A percentile compares a stretch with the other conserved stretches of the same genome.
Evolutionary conservation across 1,140 invertebrate species (phyloP).

Genomic region (Eciton burchellii): DNA sequence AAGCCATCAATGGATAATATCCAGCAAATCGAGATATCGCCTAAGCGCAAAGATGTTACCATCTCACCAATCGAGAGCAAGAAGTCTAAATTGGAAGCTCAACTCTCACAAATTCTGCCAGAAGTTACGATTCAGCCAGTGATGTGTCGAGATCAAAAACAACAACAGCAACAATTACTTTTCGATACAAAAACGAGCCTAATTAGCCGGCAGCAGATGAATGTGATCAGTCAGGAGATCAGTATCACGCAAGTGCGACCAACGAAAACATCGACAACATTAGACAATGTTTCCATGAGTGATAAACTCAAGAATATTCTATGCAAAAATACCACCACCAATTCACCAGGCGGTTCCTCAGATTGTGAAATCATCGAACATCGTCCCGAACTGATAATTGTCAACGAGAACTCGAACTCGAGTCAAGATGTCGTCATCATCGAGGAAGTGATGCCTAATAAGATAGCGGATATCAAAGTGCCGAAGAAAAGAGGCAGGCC

Average conservation of each 20-base stretch:
- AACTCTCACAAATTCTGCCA: constrained; percentile 80
- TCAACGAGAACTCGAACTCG: constrained; percentile 84
- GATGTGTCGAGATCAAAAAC: constrained; percentile 68
- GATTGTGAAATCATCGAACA: constrained; percentile 84
- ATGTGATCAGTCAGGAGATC: constrained; percentile 83
- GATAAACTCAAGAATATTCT: constrained; percentile 80
- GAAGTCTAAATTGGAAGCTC: constrained; percentile 81
- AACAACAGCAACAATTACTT: constrained; percentile 69
- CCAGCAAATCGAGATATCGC: constrained; percentile 65
- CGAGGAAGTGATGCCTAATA: constrained; percentile 79
- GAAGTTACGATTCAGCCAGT: constrained; percentile 83
- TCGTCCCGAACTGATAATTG: constrained; percentile 83
- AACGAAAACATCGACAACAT: constrained; percentile 37
- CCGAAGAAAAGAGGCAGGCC: constrained; percentile 83
- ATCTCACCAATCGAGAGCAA: constrained; percentile 80
- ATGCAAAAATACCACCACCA: constrained; percentile 69
- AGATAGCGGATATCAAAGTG: constrained; percentile 76
- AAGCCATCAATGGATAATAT: constrained; percentile 53
- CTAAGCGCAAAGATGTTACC: constrained; percentile 81
- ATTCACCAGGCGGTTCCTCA: constrained; percentile 75
- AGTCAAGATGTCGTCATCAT: constrained; percentile 85
- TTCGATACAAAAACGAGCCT: constrained; percentile 79
- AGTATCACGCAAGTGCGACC: constrained; percentile 82
- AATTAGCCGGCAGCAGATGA: constrained; percentile 82
- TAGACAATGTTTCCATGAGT: constrained; percentile 55